Evolutionary conservation across 2,888 invertebrate species (phyloP), one percentile per base, ranked within the genome.

Genomic region (Himalopsyche anomala): DNA sequence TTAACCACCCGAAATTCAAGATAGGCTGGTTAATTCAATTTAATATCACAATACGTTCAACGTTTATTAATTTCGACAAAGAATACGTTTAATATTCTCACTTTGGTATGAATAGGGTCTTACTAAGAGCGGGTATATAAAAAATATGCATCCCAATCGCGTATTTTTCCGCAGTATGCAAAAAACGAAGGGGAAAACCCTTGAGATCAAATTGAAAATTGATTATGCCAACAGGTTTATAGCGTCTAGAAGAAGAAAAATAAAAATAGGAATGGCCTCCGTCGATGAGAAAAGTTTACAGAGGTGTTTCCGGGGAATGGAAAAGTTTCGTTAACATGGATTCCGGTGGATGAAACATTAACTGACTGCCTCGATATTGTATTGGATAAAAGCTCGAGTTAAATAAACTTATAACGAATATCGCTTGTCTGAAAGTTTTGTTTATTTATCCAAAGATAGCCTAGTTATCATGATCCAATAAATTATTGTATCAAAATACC

Each of bases 201-300:
- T 85, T 85, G 82, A 85, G 69, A 85, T 81, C 55, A 85, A 85
- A 85, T 85, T 85, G 85, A 85, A 85, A 82, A 85, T 85, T 85
- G 85, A 85, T 85, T 85, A 82, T 42, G 36, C 74, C 82, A 82
- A 85, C 82, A 82, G 85, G 81, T 85, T 85, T 82, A 82, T 82
- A 74, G 74, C 74, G 74, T 74, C 74, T 36, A 36, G 74, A 19
- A 36, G 74, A 28, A 36, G 74, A 74, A 74, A 74, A 74, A 74
- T 74, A 74, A 74, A 74, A 74, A 74, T 74, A 74, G 38, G 28
- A 74, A 74, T 38, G 74, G 38, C 74, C 74, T 38, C 74, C 28
- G 74, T 36, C 74, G 74, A 74, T 74, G 74, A 38, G 74, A 74
- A 74, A 38, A 74, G 12, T 74, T 74, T 74, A 74, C 74, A 74